Conservation (phyloP, 2,797 vertebrate genomes). For the Halcyon chelicuti region DNA sequence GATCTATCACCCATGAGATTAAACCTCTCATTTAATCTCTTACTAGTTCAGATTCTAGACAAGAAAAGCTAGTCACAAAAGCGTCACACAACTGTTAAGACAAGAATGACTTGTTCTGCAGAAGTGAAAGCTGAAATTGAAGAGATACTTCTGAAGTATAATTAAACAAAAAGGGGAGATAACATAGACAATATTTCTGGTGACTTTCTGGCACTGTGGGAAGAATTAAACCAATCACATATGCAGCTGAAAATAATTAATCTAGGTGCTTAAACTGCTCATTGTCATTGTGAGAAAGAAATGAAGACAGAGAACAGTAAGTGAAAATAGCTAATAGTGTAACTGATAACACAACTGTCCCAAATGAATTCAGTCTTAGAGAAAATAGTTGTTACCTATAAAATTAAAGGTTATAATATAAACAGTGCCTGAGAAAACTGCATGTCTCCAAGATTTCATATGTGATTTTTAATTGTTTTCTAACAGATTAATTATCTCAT, state of each 20-base stretch:
- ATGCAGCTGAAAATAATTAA: conserved; percentile 24
- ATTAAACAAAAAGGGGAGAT: not conserved
- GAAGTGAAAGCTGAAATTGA: not conserved
- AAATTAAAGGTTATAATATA: conserved; percentile 18
- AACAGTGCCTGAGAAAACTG: not conserved
- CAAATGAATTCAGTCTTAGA: not conserved
- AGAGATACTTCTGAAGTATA: not conserved
- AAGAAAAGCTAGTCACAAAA: not conserved
- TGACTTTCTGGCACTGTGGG: not conserved
- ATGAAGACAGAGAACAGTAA: not conserved
- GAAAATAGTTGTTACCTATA: conserved; percentile 4
- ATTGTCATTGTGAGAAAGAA: not conserved
- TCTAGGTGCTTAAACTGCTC: not conserved
- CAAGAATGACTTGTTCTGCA: not conserved
- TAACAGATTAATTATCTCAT: conserved; percentile 25
- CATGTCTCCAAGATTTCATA: not conserved
- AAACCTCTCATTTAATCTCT: not conserved
- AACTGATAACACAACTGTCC: conserved; percentile 6
- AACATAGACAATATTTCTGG: not conserved
- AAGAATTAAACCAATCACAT: conserved; percentile 4
- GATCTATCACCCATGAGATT: not conserved
- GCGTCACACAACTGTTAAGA: not conserved
- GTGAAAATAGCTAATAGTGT: not conserved
- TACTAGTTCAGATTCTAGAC: not conserved
- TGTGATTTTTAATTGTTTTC: not conserved